Evolutionary conservation across 37 sponge, comb jelly and placozoan species (phyloP).

Genomic region (Dysidea cf. avara): DNA sequence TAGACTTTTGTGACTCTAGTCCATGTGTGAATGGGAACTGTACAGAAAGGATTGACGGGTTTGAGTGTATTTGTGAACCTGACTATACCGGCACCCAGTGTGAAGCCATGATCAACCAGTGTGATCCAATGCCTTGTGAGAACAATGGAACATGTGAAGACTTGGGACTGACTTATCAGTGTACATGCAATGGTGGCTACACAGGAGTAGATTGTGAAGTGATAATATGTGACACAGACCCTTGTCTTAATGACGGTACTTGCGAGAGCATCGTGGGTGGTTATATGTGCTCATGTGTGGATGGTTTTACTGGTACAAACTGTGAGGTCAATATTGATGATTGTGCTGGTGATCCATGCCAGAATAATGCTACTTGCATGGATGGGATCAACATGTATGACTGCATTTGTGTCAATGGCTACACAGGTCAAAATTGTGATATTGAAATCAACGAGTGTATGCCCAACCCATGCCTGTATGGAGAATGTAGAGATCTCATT

Average conservation of each 20-base stretch:
- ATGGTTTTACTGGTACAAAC: constrained; percentile 14
- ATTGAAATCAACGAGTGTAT: too few species aligned
- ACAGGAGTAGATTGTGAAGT: constrained; percentile 24
- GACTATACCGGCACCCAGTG: too few species aligned
- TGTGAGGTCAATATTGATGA: constrained; percentile 26
- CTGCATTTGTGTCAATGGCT: too few species aligned
- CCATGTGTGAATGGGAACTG: constrained; percentile 59
- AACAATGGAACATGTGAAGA: too few species aligned
- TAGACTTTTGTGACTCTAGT: constrained; percentile 29
- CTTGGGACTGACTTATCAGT: too few species aligned
- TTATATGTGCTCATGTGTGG: constrained; percentile 6
- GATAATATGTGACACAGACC: neutral
- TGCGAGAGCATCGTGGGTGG: neutral
- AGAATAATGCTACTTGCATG: constrained; percentile 14
- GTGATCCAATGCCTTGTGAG: too few species aligned
- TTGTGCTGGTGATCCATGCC: constrained; percentile 22
- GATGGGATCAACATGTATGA: constrained; percentile 9
- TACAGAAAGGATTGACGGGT: neutral
- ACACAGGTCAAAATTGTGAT: too few species aligned
- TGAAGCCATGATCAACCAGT: too few species aligned
- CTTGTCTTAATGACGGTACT: constrained; percentile 16
- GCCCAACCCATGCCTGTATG: too few species aligned
- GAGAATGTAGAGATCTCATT: too few species aligned
- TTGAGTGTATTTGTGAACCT: constrained; percentile 42
- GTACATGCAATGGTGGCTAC: neutral